Base-by-base conservation (phyloP, 2,888 invertebrate species). In the Hyles lineata region DNA sequence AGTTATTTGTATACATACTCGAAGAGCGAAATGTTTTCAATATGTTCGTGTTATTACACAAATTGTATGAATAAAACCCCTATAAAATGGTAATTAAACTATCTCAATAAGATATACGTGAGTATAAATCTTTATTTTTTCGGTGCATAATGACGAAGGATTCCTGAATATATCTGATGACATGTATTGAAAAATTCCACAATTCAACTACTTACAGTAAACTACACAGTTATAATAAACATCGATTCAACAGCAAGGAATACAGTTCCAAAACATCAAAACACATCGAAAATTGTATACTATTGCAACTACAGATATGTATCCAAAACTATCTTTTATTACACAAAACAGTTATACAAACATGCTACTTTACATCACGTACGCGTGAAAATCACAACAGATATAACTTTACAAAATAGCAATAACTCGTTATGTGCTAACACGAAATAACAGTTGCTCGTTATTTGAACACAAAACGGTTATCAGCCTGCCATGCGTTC, bases 391-490 rank as follows among this genome's bases (percentile, higher is more conserved):
- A 77, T 79, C 79, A 83, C 80, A 77, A 79, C 73, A 63, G 77
- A 74, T 70, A 75, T 73, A 76, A 76, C 76, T 76, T 74, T 17
- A 43, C 76, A 74, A 76, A 74, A 74, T 17, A 43, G 76, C 74
- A 76, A 74, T 76, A 72, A 70, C 76, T 75, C 76, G 76, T 83
- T 83, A 81, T 80, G 77, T 82, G 77, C 76, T 78, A 76, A 70
- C 82, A 77, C 83, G 78, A 85, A 86, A 85, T 85, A 90, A 85
- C 86, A 82, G 78, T 77, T 67, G 15, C 23, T 76, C 82, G 82
- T 84, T 78, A 87, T 85, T 80, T 84, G 79, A 87, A 86, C 86
- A 87, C 87, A 82, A 77, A 86, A 85, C 81, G 78, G 80, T 76
- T 80, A 77, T 74, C 73, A 23, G 67, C 67, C 67, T 63, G 35